phyloP scores from a whole-genome alignment of 2,888 invertebrate species.

The Orthosia gracilis region DNA sequence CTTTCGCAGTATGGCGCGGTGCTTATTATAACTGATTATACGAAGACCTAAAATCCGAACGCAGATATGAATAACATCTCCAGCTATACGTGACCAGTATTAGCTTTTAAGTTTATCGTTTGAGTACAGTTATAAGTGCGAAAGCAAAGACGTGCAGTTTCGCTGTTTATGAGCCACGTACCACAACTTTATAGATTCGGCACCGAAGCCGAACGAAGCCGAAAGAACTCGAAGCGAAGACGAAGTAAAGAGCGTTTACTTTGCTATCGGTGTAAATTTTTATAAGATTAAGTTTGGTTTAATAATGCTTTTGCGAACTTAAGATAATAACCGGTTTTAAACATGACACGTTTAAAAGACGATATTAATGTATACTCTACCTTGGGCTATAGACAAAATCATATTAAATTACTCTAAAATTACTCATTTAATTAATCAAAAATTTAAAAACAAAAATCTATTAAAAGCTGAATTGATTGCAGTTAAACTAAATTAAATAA shows the following conservation, averaged over 20 bases:
- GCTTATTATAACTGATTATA: background rate
- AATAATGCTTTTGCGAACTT: conserved; percentile 29
- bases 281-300: conserved; percentile 25
- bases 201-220: background rate
- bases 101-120: conserved; percentile 54
- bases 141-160: conserved; percentile 42
- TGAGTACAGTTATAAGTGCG: conserved; percentile 39
- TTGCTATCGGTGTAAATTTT: conserved; percentile 27
- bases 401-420: too few relatives aligned
- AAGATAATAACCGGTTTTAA: conserved; percentile 13
- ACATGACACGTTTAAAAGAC: conserved; percentile 1
- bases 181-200: conserved; percentile 26
- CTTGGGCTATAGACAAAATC: too few relatives aligned
- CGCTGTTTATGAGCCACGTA: conserved; percentile 52
- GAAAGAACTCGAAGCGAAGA: background rate
- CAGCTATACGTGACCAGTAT: conserved; percentile 41
- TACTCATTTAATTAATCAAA: too few relatives aligned
- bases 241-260: conserved; percentile 8
- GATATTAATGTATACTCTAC: conserved; percentile 1
- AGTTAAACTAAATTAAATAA: too few relatives aligned
- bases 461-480: too few relatives aligned
- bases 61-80: conserved; percentile 5
- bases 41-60: background rate
- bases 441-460: too few relatives aligned
- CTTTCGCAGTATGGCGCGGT: too few relatives aligned